These are phyloP conservation scores for Gallinago stenura DNA, from an alignment of 2,797 vertebrate genomes.

Conservation along the genomic window DNA sequence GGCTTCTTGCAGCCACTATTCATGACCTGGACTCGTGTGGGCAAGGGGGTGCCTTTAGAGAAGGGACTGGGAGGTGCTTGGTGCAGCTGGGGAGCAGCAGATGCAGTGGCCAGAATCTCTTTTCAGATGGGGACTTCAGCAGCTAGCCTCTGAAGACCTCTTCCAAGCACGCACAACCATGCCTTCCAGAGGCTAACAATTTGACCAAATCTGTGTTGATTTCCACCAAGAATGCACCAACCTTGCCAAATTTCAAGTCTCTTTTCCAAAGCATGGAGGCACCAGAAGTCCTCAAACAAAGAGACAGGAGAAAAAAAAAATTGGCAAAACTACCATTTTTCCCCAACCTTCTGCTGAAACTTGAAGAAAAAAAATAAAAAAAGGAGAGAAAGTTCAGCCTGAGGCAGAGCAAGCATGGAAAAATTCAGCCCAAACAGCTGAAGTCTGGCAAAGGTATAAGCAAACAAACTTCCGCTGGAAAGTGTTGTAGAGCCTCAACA, in stretches of 20 bases:
- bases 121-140: background rate
- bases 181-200: background rate
- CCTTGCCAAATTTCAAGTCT: slow-evolving; percentile 40
- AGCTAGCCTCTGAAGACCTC: background rate
- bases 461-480: background rate
- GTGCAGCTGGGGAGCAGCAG: background rate
- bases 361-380: background rate
- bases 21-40: fast-evolving
- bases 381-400: background rate
- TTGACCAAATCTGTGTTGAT: slow-evolving; percentile 7
- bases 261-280: slow-evolving; percentile 35
- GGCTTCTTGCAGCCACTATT: background rate
- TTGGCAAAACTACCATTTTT: background rate
- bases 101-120: background rate
- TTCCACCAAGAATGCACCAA: slow-evolving; percentile 33
- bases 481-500: background rate
- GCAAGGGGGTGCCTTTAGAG: background rate
- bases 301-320: background rate
- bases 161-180: background rate
- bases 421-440: slow-evolving; percentile 17
- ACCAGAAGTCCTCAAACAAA: slow-evolving; percentile 28
- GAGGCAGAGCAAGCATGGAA: background rate
- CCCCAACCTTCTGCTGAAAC: slow-evolving; percentile 2
- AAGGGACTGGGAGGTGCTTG: background rate
- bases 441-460: slow-evolving; percentile 37